Evolutionary conservation across 2,797 vertebrate species (phyloP).

Genomic region (Crocodylus rhombifer): DNA sequence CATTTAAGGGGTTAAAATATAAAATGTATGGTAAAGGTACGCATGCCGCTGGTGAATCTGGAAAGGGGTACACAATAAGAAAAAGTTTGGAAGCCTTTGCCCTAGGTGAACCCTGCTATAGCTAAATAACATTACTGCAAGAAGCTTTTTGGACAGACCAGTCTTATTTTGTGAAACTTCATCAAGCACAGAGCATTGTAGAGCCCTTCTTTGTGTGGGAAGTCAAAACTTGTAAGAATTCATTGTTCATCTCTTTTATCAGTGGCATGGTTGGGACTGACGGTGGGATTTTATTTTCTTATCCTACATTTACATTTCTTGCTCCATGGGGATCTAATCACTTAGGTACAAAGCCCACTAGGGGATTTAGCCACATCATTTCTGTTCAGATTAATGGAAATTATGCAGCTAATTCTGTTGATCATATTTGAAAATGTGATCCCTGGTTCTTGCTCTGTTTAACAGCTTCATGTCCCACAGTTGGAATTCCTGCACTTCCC

Average conservation of each 20-base stretch:
- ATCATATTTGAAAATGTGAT: neutral
- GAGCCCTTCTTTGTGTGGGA: too few species aligned
- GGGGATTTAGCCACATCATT: neutral
- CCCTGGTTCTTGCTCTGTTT: neutral
- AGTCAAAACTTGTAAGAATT: neutral
- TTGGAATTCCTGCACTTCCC: neutral
- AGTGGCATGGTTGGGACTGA: neutral
- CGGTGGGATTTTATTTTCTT: neutral
- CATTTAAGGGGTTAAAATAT: too few species aligned
- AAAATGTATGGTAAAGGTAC: too few species aligned
- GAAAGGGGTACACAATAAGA: too few species aligned
- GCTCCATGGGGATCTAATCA: neutral
- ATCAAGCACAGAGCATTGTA: rapidly evolving
- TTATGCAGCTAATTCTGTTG: neutral
- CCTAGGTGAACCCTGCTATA: too few species aligned
- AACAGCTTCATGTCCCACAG: neutral
- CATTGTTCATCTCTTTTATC: neutral
- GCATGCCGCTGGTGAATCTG: too few species aligned
- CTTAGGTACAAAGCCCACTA: neutral
- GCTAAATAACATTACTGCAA: neutral
- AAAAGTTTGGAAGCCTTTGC: too few species aligned
- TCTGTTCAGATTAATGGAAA: neutral
- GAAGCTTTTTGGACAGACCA: neutral
- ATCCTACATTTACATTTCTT: neutral
- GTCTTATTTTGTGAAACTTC: neutral